These are phyloP conservation scores for Hypsopygia costalis DNA, from an alignment of 2,888 invertebrate genomes.

Conservation along the genomic window DNA sequence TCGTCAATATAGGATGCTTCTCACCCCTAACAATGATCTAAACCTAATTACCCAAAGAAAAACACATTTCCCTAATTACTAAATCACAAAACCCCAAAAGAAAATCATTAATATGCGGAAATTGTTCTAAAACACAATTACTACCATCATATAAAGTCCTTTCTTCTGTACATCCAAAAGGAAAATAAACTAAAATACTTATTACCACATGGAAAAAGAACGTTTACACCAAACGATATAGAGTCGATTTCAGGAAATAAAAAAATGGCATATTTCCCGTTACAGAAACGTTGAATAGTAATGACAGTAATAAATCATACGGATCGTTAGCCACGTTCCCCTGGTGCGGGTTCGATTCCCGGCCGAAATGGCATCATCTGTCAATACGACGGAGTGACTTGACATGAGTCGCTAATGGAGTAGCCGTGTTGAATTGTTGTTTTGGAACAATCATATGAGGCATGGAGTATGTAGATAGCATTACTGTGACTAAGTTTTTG, in stretches of 20 bases:
- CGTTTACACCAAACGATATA: constrained; percentile 13
- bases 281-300: constrained; percentile 46
- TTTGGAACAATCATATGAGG: constrained; percentile 39
- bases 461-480: constrained; percentile 21
- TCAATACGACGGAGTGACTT: constrained; percentile 70
- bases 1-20: no score
- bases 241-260: constrained; percentile 12
- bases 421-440: constrained; percentile 56
- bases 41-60: no score
- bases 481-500: no score
- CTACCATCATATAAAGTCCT: constrained; percentile 44
- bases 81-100: constrained; percentile 8
- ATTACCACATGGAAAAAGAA: constrained; percentile 13
- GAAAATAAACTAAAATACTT: constrained; percentile 20
- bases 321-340: constrained; percentile 77
- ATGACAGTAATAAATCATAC: constrained; percentile 80
- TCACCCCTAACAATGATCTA: no score
- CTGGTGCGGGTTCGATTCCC: constrained; percentile 74
- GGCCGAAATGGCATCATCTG: constrained; percentile 79
- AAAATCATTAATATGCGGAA: constrained; percentile 44
- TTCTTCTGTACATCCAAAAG: constrained; percentile 20
- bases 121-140: constrained; percentile 62
- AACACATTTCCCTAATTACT: not conserved
- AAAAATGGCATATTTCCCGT: constrained; percentile 46
- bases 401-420: constrained; percentile 76